phyloP scores from a whole-genome alignment of 2,888 invertebrate genomes.

The Pristionchus entomophagus region DNA sequence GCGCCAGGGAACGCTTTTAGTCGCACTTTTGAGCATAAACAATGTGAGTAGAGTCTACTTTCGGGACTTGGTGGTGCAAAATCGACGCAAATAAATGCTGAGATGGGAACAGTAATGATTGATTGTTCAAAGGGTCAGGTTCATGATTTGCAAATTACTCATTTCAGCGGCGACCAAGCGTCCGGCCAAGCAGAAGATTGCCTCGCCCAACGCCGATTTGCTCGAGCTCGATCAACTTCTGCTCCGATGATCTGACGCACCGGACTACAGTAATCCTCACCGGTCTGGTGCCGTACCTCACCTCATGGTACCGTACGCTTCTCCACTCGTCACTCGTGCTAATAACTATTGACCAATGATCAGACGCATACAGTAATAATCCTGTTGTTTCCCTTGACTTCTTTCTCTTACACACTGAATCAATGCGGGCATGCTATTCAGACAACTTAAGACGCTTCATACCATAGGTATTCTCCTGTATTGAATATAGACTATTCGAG shows the following conservation, averaged over 20 bases:
- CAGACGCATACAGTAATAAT: not conserved
- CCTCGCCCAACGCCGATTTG: constrained; percentile 37
- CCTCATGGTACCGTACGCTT: not conserved
- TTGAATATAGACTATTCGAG: constrained; percentile 35
- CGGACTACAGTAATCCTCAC: not conserved
- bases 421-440: constrained; percentile 13
- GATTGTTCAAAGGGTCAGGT: not conserved
- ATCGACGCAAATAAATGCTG: no score
- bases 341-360: constrained; percentile 21
- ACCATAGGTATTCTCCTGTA: not conserved
- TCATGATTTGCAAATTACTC: not conserved
- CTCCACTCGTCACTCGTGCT: not conserved
- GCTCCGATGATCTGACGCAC: constrained; percentile 40
- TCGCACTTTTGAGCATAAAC: not conserved
- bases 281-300: not conserved
- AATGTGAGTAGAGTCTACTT: not conserved
- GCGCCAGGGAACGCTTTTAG: not conserved
- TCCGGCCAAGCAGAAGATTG: not conserved
- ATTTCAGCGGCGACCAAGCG: constrained; percentile 37
- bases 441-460: not conserved
- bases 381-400: not conserved
- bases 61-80: no score
- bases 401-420: not conserved
- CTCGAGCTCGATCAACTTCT: constrained; percentile 41
- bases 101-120: not conserved